phyloP scores from a whole-genome alignment of 2,113 vertebrate species.

The Aegotheles bennettii region DNA sequence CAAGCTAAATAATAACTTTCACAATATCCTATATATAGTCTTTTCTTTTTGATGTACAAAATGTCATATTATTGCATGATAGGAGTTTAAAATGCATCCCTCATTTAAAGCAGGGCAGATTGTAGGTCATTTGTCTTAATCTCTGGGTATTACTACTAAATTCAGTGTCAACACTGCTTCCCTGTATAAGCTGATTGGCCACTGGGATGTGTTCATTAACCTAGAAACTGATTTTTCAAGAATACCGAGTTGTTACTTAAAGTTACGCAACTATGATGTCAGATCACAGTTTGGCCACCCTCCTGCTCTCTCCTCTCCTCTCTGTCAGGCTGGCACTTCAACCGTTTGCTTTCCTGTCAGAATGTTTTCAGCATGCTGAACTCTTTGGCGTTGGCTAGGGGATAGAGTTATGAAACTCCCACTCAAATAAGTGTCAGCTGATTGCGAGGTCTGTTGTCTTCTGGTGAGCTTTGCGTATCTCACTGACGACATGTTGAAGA shows the following conservation, averaged over 20 bases:
- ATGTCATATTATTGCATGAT: background rate
- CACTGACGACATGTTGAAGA: background rate
- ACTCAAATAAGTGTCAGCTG: background rate
- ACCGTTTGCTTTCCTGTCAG: background rate
- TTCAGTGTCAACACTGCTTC: background rate
- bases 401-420: background rate
- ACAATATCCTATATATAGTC: background rate
- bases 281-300: background rate
- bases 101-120: background rate
- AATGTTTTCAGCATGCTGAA: background rate
- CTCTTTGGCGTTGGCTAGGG: background rate
- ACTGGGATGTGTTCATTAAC: background rate
- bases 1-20: background rate
- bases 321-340: background rate
- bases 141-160: background rate
- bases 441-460: background rate
- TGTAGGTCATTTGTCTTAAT: background rate
- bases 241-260: background rate
- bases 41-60: background rate
- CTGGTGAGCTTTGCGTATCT: background rate
- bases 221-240: background rate
- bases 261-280: background rate
- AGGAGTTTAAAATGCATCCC: background rate
- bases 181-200: background rate
- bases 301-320: background rate